Conservation (phyloP, 2,113 vertebrate species). For the Mus pahari region DNA sequence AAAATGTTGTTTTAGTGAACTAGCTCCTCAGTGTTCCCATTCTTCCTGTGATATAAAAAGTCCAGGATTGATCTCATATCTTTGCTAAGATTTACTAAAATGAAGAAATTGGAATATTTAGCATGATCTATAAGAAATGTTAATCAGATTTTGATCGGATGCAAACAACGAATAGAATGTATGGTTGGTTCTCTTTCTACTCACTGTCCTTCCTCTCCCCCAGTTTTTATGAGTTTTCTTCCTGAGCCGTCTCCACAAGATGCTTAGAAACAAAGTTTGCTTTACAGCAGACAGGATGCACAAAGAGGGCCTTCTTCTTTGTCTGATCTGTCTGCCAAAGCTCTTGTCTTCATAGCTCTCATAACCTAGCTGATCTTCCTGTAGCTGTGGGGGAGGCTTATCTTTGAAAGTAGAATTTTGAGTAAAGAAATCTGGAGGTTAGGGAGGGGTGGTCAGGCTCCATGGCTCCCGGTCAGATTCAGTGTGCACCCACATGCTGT, state of each 20-base stretch:
- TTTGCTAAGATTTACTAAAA: conserved; percentile 40
- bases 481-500: background rate
- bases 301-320: background rate
- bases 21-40: background rate
- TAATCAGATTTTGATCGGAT: background rate
- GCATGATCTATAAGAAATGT: background rate
- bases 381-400: background rate
- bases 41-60: background rate
- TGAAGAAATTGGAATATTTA: conserved; percentile 25
- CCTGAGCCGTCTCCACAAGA: conserved; percentile 26
- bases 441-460: background rate
- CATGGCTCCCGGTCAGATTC: background rate
- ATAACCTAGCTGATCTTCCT: conserved; percentile 51
- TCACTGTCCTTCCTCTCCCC: conserved; percentile 1
- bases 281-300: conserved; percentile 40
- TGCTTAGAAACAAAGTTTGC: conserved; percentile 44
- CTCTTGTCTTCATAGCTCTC: conserved; percentile 30
- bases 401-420: conserved; percentile 65
- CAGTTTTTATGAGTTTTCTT: conserved; percentile 15
- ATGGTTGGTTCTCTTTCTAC: background rate
- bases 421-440: conserved; percentile 38
- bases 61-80: background rate
- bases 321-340: conserved; percentile 61
- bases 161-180: background rate
- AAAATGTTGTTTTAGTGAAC: background rate